Base-by-base conservation (phyloP, 2,113 vertebrate species). In the Scomber colias region DNA sequence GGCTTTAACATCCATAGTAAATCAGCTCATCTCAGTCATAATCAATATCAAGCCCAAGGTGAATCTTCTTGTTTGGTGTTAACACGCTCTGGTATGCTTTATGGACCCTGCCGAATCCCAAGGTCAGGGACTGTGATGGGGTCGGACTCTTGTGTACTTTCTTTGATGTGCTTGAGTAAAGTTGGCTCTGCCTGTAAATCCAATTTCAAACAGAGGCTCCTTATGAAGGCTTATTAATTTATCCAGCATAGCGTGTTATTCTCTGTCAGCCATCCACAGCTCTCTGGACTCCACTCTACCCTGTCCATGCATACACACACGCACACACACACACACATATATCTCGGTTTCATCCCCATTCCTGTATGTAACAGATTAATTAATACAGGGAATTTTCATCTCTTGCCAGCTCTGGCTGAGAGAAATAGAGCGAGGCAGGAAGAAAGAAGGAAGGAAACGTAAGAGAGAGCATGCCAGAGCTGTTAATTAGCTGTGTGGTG, bases 401-500 rank as follows among this genome's bases (percentile, higher is more conserved):
- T 83, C 74, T 66, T 77, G 82, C 78, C 81, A 87, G 71, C 68
- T 68, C 61, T 73, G 71, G 71, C 66, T 5, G 24, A 63, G 67
- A 65, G 72, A 83, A 78, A 77, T 35, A 13, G 63, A 83, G 71
- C 53, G 66, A 72, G 73, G 54, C 50, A 44, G 73, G 60, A 44
- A 61, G 66, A 81, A 59, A 72, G 64, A 51, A 67, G 73, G 75
- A 70, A 71, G 74, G 12, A 45, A 57, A 66, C 46, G 61, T 19
- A 27, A 72, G 80, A 57, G 46, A 64, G 80, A 69, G 68, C 63
- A 59, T 53, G 75, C 56, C 70, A 83, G 77, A 71, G 82, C 83
- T 83, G 87, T 79, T 91, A 92, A 93, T 93, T 91, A 91, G 84
- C 76, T 59, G 81, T 31, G 70, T 63, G n/a, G 71, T 56, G 65